Evolutionary conservation across 2,888 invertebrate species (phyloP).

Genomic region (Noctua pronuba): DNA sequence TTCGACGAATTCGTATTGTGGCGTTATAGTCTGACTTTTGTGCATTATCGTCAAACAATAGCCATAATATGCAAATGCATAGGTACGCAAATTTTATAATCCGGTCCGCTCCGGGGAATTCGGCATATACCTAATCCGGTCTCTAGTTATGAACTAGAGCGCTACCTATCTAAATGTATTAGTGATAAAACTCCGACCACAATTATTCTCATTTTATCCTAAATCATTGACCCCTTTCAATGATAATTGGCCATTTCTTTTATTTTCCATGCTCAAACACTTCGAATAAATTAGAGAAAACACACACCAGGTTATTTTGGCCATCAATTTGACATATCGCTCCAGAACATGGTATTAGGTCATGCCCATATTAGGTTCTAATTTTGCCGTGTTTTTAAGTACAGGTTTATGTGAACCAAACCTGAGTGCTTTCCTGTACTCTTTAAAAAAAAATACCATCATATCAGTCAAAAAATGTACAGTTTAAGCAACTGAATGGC

Average conservation of each 20-base stretch:
- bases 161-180: not conserved
- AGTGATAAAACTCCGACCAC: too few relatives aligned
- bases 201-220: too few relatives aligned
- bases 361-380: not conserved
- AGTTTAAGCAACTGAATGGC: too few relatives aligned
- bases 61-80: not conserved
- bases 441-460: too few relatives aligned
- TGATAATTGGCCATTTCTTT: not conserved
- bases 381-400: too few relatives aligned
- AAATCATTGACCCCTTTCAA: not conserved
- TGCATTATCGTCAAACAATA: not conserved
- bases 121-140: not conserved
- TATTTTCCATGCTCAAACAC: not conserved
- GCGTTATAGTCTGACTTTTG: not conserved
- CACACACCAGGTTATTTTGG: not conserved
- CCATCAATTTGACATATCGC: not conserved
- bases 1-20: not conserved
- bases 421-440: too few relatives aligned
- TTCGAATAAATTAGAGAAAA: not conserved
- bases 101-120: too few relatives aligned
- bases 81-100: not conserved
- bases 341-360: not conserved
- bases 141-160: not conserved
- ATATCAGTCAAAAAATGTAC: too few relatives aligned
- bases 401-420: too few relatives aligned